phyloP scores from a whole-genome alignment of 2,797 vertebrate genomes.

The Adrianichthys oophorus region DNA sequence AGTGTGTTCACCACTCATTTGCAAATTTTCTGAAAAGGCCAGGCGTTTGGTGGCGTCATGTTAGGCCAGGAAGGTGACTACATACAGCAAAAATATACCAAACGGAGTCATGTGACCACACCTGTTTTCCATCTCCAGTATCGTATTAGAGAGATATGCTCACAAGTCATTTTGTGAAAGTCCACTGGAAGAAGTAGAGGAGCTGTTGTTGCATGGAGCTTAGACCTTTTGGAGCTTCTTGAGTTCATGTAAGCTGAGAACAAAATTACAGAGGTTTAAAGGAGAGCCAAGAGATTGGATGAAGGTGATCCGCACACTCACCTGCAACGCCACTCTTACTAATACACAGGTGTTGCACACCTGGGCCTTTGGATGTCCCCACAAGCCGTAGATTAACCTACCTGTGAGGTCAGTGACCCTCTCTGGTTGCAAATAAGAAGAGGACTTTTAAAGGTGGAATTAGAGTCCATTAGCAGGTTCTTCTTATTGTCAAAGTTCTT shows the following conservation, averaged over 20 bases:
- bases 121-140: no score
- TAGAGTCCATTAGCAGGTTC: constrained; percentile 33
- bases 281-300: constrained; percentile 15
- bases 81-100: no score
- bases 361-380: constrained; percentile 51
- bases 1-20: no score
- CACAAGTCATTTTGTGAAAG: constrained; percentile 19
- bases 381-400: constrained; percentile 57
- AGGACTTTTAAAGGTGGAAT: constrained; percentile 39
- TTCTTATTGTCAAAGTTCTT: constrained; percentile 9
- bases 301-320: constrained; percentile 43
- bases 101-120: no score
- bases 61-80: no score
- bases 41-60: no score
- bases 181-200: constrained; percentile 6
- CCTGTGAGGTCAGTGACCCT: constrained; percentile 54
- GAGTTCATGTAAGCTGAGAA: constrained; percentile 58
- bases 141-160: neutral
- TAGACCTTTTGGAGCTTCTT: constrained; percentile 45
- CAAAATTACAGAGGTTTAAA: constrained; percentile 57
- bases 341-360: constrained; percentile 66
- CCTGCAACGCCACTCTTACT: constrained; percentile 38
- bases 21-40: no score
- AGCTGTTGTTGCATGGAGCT: constrained; percentile 9
- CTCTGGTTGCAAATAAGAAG: constrained; percentile 46